phyloP scores from a whole-genome alignment of 1,140 invertebrate genomes.

The Matsumurasca onukii region DNA sequence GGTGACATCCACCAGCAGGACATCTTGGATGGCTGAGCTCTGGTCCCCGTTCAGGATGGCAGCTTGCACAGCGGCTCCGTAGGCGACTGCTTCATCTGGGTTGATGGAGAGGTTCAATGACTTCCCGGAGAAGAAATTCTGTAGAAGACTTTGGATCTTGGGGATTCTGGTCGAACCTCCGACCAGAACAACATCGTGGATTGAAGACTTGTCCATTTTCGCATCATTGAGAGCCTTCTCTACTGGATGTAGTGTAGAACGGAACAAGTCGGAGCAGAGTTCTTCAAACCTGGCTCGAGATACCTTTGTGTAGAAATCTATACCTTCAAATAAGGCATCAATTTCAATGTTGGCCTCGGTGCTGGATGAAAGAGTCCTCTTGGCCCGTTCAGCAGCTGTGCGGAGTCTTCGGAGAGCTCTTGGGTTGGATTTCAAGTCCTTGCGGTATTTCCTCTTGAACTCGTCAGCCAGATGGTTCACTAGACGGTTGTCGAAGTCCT shows the following conservation, averaged over 20 bases:
- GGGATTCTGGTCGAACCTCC: slow-evolving; percentile 67
- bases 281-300: too few species aligned
- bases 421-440: slow-evolving; percentile 51
- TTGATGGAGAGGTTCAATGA: slow-evolving; percentile 72
- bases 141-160: too few species aligned
- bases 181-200: too few species aligned
- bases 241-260: too few species aligned
- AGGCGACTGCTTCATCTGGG: slow-evolving; percentile 77
- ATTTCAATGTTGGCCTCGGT: too few species aligned
- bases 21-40: slow-evolving; percentile 52
- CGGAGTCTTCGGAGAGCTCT: slow-evolving; percentile 52
- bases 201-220: too few species aligned
- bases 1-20: slow-evolving; percentile 56
- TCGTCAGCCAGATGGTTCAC: slow-evolving; percentile 60
- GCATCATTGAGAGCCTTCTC: too few species aligned
- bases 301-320: slow-evolving; percentile 75
- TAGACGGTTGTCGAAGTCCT: too few species aligned
- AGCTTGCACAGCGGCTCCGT: too few species aligned
- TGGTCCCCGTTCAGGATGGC: slow-evolving; percentile 67
- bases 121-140: too few species aligned
- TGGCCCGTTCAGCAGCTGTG: slow-evolving; percentile 73
- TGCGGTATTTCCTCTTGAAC: slow-evolving; percentile 54
- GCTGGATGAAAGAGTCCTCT: slow-evolving; percentile 73
- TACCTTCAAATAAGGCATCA: slow-evolving; percentile 66
- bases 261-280: too few species aligned